These are phyloP conservation scores for Synanthedon tipuliformis DNA, from an alignment of 2,888 invertebrate species.

Conservation along the genomic window DNA sequence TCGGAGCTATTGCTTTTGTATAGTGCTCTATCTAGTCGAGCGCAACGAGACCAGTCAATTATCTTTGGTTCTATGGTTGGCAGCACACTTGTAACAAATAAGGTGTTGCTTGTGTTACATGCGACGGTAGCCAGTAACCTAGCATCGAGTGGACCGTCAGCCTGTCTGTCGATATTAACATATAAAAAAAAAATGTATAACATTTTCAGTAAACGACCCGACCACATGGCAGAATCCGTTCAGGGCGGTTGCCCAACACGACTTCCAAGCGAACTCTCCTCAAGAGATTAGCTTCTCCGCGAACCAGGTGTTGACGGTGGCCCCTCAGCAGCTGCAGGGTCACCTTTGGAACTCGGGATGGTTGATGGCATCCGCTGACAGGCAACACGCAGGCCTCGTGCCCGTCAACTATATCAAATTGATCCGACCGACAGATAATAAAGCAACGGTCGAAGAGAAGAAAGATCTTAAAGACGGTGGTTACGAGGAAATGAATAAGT, in stretches of 20 bases:
- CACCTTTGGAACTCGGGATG: conserved; percentile 75
- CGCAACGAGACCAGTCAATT: no score
- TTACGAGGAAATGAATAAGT: conserved; percentile 19
- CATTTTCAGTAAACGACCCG: conserved; percentile 71
- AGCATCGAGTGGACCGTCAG: no score
- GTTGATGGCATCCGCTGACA: conserved; percentile 73
- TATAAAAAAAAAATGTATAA: not conserved
- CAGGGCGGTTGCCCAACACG: conserved; percentile 76
- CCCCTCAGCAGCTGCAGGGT: conserved; percentile 86
- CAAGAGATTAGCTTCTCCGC: conserved; percentile 82
- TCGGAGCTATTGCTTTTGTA: no score
- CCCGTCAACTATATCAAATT: conserved; percentile 73
- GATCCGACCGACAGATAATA: conserved; percentile 22
- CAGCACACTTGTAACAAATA: no score
- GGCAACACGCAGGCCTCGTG: conserved; percentile 71
- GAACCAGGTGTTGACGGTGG: conserved; percentile 83
- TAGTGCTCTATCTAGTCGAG: no score
- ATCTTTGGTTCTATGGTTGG: no score
- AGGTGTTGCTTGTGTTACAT: no score
- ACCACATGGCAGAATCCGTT: conserved; percentile 77
- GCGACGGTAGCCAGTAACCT: no score
- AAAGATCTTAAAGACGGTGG: not conserved
- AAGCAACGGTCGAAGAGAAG: conserved; percentile 3
- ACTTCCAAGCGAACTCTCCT: conserved; percentile 77
- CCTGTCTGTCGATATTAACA: no score